Evolutionary conservation across 2,888 invertebrate species (phyloP).

Genomic region (Volucella bombylans): DNA sequence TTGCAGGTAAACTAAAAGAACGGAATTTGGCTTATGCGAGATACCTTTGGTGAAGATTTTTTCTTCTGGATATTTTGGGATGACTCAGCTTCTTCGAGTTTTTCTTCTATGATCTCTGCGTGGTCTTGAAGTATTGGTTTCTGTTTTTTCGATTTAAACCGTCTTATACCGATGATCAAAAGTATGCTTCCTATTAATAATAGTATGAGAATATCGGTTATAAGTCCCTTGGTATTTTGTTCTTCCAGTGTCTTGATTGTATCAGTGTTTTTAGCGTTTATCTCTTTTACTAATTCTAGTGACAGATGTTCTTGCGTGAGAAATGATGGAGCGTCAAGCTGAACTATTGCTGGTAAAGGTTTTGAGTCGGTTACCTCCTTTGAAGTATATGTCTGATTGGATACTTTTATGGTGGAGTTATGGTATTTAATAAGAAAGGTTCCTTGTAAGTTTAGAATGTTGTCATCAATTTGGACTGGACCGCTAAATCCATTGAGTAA

Average conservation of each 20-base stretch:
- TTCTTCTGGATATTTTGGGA: not conserved
- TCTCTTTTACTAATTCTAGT: conserved; percentile 3
- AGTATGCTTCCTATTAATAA: not conserved
- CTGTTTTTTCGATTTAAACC: not conserved
- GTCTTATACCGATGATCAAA: not conserved
- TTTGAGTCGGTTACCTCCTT: conserved; percentile 1
- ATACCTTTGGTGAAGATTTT: not conserved
- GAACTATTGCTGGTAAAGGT: conserved; percentile 20
- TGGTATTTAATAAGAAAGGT: conserved; percentile 8
- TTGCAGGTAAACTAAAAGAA: not conserved
- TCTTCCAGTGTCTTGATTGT: not conserved
- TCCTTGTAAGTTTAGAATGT: conserved; percentile 7
- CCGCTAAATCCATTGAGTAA: too few species aligned
- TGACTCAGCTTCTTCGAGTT: not conserved
- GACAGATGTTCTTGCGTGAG: conserved; percentile 1
- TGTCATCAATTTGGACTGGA: too few species aligned
- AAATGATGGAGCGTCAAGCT: not conserved
- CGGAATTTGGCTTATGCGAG: not conserved
- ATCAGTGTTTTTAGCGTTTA: not conserved
- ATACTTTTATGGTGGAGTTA: conserved; percentile 1
- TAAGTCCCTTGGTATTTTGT: not conserved
- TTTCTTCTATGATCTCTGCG: not conserved
- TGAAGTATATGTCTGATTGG: not conserved
- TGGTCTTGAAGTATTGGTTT: not conserved
- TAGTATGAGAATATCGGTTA: not conserved